Conservation (phyloP, 2,888 invertebrate genomes). For the Pandemis cinnamomeana region DNA sequence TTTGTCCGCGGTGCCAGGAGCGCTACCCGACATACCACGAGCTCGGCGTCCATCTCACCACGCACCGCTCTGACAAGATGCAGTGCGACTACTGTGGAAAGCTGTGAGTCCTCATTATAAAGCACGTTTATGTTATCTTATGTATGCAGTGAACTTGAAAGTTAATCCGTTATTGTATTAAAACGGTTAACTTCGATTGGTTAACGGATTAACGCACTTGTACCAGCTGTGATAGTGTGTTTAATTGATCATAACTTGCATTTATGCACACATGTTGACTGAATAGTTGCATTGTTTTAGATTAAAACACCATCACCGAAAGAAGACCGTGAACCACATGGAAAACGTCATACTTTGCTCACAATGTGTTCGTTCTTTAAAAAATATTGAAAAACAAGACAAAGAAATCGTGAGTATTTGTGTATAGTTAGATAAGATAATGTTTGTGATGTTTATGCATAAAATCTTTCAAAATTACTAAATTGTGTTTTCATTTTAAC, state of each 20-base stretch:
- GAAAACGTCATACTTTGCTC: conserved; percentile 77
- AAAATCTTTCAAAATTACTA: conserved; percentile 10
- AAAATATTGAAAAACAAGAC: conserved; percentile 75
- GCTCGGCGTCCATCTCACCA: conserved; percentile 69
- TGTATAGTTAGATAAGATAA: background rate
- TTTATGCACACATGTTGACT: too few species aligned
- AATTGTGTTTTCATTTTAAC: conserved; percentile 38
- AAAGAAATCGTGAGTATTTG: conserved; percentile 73
- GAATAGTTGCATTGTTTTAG: conserved; percentile 50
- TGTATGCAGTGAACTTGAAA: background rate
- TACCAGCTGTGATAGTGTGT: too few species aligned
- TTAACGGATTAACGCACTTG: too few species aligned
- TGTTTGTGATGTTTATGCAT: conserved; percentile 4
- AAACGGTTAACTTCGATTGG: too few species aligned
- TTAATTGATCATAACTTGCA: too few species aligned
- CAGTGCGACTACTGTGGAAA: conserved; percentile 80
- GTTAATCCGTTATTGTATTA: too few species aligned
- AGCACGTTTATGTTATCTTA: conserved; percentile 28
- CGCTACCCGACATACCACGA: conserved; percentile 77
- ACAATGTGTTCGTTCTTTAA: conserved; percentile 70
- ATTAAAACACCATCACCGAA: conserved; percentile 77
- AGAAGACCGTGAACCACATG: conserved; percentile 78
- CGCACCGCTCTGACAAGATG: conserved; percentile 69
- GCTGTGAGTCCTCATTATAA: conserved; percentile 56
- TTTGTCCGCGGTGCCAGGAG: conserved; percentile 74